phyloP scores from a whole-genome alignment of 2,888 invertebrate genomes.

The Temnothorax rugatulus region DNA sequence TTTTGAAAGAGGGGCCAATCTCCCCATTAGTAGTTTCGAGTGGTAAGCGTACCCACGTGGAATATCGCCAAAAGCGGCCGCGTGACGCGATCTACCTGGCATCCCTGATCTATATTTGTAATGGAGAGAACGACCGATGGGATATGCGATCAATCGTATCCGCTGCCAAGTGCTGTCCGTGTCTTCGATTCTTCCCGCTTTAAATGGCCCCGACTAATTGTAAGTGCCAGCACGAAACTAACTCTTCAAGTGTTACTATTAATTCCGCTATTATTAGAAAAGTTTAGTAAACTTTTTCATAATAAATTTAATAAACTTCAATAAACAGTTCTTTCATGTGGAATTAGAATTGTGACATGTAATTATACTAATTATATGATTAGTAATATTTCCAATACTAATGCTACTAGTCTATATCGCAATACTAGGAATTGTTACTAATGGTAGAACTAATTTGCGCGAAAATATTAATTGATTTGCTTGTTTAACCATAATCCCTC shows the following conservation, averaged over 20 bases:
- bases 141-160: conserved; percentile 82
- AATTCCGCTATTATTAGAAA: conserved; percentile 36
- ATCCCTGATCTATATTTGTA: conserved; percentile 82
- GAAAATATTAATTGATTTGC: background rate
- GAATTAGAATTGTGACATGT: background rate
- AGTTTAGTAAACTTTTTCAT: conserved; percentile 16
- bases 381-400: background rate
- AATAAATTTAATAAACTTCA: background rate
- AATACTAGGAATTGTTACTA: background rate
- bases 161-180: conserved; percentile 73
- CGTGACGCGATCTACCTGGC: conserved; percentile 76
- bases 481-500: too few species aligned
- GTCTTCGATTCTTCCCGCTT: conserved; percentile 63
- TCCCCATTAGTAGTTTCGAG: conserved; percentile 49
- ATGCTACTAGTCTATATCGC: background rate
- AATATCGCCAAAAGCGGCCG: conserved; percentile 79
- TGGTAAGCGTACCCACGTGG: conserved; percentile 69
- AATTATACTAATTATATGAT: background rate
- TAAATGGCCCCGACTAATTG: conserved; percentile 57
- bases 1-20: conserved; percentile 50
- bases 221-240: conserved; percentile 63
- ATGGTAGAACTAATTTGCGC: too few species aligned
- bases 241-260: conserved; percentile 54
- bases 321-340: background rate
- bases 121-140: conserved; percentile 83